Base-by-base conservation (phyloP, 2,113 vertebrate species). In the Spea bombifrons region DNA sequence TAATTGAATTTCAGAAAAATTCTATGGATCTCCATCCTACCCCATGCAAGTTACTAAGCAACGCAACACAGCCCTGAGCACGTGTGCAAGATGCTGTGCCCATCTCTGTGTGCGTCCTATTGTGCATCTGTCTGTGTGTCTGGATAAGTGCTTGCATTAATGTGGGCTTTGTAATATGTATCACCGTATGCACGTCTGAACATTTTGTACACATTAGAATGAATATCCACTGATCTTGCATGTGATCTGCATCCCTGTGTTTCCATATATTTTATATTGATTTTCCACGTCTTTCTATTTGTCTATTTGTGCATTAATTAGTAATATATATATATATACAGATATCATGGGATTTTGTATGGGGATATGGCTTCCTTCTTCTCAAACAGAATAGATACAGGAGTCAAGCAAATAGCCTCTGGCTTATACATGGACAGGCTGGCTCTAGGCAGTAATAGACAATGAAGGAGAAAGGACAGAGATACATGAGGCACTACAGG, bases 1-100 rank as follows among this genome's bases (percentile, higher is more conserved):
- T 71, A 71, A 71, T 71, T 71, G 69, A 71, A 71, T 71, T 71
- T 71, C 49, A 17, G 48, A 30, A 16, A 53, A 71, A 53, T 53
- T 70, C 67, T 49, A 50, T 50, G 47, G 67, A 71, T 71, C 69
- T 13, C n/a, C 67, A 17, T 10, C 69, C 50, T 46, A 16, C 30
- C 49, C n/a, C 69, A 71, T 7, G 50, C 69, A 71, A 71, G 69
- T 71, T 71, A 71, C 69, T 71, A 53, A 53, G 69, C 69, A 71
- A 50, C 69, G 69, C 69, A 71, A 50, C 69, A 17, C 69, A 71
- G 17, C 50, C 47, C 69, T 71, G 16, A 52, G 49, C 17, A 15
- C 13, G 50, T 71, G 69, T 71, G 49, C 12, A 16, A 48, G 50
- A 55, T 16, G 47, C 67, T 70, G 46, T 70, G 67, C 66, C 13